These are phyloP conservation scores for Gortyna flavago DNA, from an alignment of 2,888 invertebrate genomes.

Conservation along the genomic window DNA sequence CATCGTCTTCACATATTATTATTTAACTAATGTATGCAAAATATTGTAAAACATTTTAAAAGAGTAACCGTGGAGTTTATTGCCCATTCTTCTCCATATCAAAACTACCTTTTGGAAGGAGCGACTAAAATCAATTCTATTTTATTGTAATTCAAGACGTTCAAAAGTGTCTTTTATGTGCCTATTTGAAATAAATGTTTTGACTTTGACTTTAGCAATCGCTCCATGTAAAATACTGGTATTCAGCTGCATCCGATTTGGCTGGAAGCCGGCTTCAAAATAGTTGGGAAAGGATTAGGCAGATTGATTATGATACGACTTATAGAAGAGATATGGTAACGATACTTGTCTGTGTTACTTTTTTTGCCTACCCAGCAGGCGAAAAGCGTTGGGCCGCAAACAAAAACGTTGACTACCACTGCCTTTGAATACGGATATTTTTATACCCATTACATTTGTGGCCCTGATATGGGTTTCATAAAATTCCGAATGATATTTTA, in stretches of 20 bases:
- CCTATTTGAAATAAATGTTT: no score
- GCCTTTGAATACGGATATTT: constrained; percentile 26
- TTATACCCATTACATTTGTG: constrained; percentile 40
- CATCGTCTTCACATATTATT: no score
- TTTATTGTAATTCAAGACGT: no score
- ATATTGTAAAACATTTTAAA: no score
- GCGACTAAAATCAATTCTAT: no score
- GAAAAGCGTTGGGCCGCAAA: background rate
- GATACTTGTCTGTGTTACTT: background rate
- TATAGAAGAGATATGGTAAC: background rate
- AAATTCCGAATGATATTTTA: constrained; percentile 58
- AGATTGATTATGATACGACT: background rate
- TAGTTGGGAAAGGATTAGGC: background rate
- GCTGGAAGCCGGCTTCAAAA: background rate
- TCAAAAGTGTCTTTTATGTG: no score
- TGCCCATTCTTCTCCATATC: no score
- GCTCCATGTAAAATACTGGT: no score
- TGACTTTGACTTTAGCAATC: no score
- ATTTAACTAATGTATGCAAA: no score
- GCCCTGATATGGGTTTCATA: constrained; percentile 58
- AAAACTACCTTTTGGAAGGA: no score
- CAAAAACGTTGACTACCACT: constrained; percentile 39
- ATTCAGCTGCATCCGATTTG: background rate
- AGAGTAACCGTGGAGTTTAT: no score
- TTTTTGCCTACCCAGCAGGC: background rate